Conservation (phyloP, 1,140 invertebrate species). For the Drosophila orena region DNA sequence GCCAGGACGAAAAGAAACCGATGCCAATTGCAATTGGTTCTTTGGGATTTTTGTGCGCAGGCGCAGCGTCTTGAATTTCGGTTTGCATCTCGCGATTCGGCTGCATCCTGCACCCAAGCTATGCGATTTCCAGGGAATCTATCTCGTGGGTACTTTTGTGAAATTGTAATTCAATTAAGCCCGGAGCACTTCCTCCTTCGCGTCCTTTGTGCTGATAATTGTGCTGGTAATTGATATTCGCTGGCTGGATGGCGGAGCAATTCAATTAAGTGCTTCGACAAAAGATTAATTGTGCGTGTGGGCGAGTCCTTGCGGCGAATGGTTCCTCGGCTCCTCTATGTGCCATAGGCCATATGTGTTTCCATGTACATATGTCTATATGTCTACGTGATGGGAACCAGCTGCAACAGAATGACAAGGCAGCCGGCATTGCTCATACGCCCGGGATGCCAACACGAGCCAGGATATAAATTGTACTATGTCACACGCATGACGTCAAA, state of each 20-base stretch:
- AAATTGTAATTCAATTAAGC: constrained; percentile 83
- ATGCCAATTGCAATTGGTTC: constrained; percentile 30
- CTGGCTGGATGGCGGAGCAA: constrained; percentile 30
- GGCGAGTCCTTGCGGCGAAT: constrained; percentile 27
- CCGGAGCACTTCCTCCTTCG: constrained; percentile 53
- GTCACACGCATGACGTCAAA: constrained; percentile 71
- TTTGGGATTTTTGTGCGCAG: constrained; percentile 41
- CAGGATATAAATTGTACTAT: constrained; percentile 67
- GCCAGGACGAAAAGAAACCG: not conserved
- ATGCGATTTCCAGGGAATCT: constrained; percentile 14
- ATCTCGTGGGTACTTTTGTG: constrained; percentile 41
- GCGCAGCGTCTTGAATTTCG: constrained; percentile 71
- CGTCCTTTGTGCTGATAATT: constrained; percentile 61
- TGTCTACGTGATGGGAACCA: constrained; percentile 9
- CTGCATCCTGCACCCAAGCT: constrained; percentile 66
- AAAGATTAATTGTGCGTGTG: constrained; percentile 77
- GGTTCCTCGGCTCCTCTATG: constrained; percentile 1
- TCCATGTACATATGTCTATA: not conserved
- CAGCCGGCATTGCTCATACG: constrained; percentile 65
- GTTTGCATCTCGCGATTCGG: not conserved
- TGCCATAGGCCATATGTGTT: not conserved
- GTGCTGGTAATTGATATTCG: constrained; percentile 76
- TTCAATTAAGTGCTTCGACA: constrained; percentile 75
- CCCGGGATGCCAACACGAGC: constrained; percentile 67
- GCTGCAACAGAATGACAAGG: constrained; percentile 76